phyloP scores from a whole-genome alignment of 2,113 vertebrate species.

The Bothrops jararaca region DNA sequence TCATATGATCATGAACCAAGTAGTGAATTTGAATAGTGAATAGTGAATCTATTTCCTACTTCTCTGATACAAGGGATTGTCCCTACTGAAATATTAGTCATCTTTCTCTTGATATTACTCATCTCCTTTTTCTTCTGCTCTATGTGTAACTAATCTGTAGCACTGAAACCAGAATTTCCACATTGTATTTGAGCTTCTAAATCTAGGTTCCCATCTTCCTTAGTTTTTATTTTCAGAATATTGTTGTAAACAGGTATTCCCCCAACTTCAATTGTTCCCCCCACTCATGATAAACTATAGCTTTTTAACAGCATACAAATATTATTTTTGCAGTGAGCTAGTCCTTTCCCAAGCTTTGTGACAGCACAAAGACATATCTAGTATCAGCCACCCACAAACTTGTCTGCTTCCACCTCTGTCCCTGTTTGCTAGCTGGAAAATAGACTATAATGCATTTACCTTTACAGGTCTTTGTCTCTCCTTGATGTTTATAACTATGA shows the following conservation, averaged over 20 bases:
- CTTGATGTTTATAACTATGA: neutral
- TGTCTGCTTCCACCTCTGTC: neutral
- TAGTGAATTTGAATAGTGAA: neutral
- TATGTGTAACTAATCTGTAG: neutral
- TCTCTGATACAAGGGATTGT: neutral
- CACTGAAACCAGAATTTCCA: neutral
- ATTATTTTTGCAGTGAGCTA: neutral
- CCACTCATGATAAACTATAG: neutral
- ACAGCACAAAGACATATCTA: neutral
- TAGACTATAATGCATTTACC: neutral
- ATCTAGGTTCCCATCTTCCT: neutral
- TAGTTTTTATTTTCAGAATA: neutral
- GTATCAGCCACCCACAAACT: neutral
- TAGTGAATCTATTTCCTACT: neutral
- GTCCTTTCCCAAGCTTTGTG: neutral
- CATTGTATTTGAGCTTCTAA: neutral
- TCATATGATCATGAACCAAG: neutral
- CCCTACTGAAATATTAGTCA: neutral
- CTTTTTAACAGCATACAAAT: neutral
- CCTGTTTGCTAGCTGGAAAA: neutral
- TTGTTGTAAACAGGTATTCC: neutral
- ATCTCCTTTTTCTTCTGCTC: neutral
- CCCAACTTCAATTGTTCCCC: neutral
- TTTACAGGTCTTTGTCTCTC: neutral
- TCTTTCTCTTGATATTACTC: neutral